Base-by-base conservation (phyloP, 2,888 invertebrate species). In the Eulithis prunata region DNA sequence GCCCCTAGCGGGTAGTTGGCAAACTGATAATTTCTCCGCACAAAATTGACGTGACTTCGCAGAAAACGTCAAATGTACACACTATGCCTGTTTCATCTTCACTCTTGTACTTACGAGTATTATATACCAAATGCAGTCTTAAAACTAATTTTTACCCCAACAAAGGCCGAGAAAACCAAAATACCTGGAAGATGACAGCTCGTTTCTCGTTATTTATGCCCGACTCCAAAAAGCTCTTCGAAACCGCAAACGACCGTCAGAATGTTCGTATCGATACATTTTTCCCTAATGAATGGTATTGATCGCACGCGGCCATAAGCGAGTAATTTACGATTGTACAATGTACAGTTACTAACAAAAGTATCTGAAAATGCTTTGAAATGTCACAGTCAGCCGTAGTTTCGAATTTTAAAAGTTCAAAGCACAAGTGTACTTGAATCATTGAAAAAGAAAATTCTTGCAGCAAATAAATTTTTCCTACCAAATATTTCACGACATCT, bases 201-300 rank as follows among this genome's bases (percentile, higher is more conserved):
- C 76, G 74, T 75, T 72, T 72, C 72, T 73, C 72, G 70, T 79
- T 78, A 83, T 82, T 83, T 82, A 83, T 75, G 80, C 71, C 77
- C 64, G 64, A 77, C 78, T 71, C 72, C 75, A 77, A 79, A 82
- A 80, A 75, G 78, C 79, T 76, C 78, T 79, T 79, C 73, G 73
- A 77, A 84, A 84, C 84, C 81, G 81, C 87, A 80, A 85, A 84
- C 79, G 80, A 75, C 71, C 80, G 77, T 78, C 80, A 77, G 81
- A 82, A 85, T 80, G 78, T 76, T 80, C 77, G 75, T 77, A 82
- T 82, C 82, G 82, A 85, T 87, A 89, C 86, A 88, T 90, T 85
- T 88, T 90, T 88, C 87, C 84, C 83, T 92, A 92, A 92, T 91
- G 91, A 91, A 90, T 84, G 85, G 84, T 89, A 92, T 91, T 88